Evolutionary conservation across 2,888 invertebrate species (phyloP), one percentile per base, ranked within the genome.

Genomic region (Bedellia somnulentella): DNA sequence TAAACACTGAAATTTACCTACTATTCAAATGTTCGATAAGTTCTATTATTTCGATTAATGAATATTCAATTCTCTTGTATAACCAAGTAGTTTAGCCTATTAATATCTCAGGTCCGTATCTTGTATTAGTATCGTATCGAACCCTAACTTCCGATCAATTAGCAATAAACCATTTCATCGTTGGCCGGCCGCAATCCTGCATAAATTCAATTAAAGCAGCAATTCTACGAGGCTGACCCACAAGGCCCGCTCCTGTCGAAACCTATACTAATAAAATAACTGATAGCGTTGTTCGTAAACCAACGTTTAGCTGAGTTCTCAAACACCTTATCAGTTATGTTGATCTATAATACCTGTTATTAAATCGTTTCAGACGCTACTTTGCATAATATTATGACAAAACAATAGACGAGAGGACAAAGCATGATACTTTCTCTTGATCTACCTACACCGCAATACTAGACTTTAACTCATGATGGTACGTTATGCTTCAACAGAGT

Each of bases 171-270:
- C 49, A 56, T 57, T 59, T 57, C 49, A 49, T 55, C 50, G 50
- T 44, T 46, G 44, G 42, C 44, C 50, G 49, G 52, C 24, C 50
- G 49, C 49, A 52, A 52, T 56, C 50, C 56, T 55, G 58, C 61
- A 66, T 66, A 66, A 62, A 67, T 67, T 66, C 63, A 67, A 67
- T 67, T 62, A 66, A 52, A 49, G 39, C 24, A 27, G 44, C 42
- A 42, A 35, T 44, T 33, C 35, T 29, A 25, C 10, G 30, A 30
- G 24, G 28, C 18, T 31, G 45, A 41, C 40, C 45, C 41, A 49
- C 54, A 49, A 52, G 51, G 46, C 49, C 48, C 49, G 47, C 40
- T 46, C 49, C 49, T 27, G 29, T 35, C 42, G 41, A 52, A 48
- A 57, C 52, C 50, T 51, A 50, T 55, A 49, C 57, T 55, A 57